Evolutionary conservation across 2,888 invertebrate genomes (phyloP).

Genomic region (Drosophila stalkeri): DNA sequence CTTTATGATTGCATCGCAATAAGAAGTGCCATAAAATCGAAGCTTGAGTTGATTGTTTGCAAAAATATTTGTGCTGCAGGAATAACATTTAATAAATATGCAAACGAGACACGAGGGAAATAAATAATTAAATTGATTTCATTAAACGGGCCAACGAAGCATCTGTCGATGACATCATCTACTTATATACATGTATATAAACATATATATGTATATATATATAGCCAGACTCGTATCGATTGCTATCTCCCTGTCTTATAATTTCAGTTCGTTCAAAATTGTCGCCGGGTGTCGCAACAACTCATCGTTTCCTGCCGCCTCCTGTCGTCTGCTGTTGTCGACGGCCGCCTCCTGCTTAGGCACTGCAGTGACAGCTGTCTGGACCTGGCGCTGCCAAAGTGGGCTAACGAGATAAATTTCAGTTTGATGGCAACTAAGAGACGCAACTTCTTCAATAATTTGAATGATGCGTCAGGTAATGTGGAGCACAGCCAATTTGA

Average conservation of each 20-base stretch:
- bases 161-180: slow-evolving; percentile 65
- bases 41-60: slow-evolving; percentile 10
- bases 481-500: slow-evolving; percentile 54
- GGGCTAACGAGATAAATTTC: slow-evolving; percentile 78
- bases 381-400: slow-evolving; percentile 36
- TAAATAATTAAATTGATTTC: slow-evolving; percentile 78
- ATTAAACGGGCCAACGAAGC: slow-evolving; percentile 55
- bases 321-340: not conserved
- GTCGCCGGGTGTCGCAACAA: slow-evolving; percentile 75
- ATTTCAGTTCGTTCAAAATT: slow-evolving; percentile 73
- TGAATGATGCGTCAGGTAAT: slow-evolving; percentile 71
- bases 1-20: not conserved
- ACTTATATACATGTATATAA: not conserved
- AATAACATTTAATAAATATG: slow-evolving; percentile 66
- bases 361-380: slow-evolving; percentile 68
- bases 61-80: not conserved
- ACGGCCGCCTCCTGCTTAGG: not conserved
- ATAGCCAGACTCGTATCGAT: slow-evolving; percentile 47
- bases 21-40: slow-evolving; percentile 3
- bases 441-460: slow-evolving; percentile 70
- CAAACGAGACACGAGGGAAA: slow-evolving; percentile 57
- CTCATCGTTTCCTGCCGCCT: slow-evolving; percentile 45
- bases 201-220: not conserved
- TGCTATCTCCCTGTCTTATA: slow-evolving; percentile 53
- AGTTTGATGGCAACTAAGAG: slow-evolving; percentile 64